Base-by-base conservation (phyloP, 1,140 invertebrate genomes). In the Chlorops oryzae region DNA sequence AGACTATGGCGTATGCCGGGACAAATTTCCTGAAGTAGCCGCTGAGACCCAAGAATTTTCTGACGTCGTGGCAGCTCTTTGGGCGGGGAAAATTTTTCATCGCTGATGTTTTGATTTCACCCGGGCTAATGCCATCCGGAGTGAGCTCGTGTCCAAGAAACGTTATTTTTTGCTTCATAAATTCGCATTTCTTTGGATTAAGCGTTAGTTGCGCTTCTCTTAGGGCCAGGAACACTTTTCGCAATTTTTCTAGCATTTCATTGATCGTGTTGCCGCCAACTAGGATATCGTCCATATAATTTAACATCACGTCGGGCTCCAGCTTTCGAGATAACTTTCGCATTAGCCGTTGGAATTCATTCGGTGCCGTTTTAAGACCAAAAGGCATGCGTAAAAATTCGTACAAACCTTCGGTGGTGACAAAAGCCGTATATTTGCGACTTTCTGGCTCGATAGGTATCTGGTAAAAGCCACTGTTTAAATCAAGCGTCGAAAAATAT, bases 381-480 rank as follows among this genome's bases (percentile, higher is more conserved):
- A 62, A 62, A 0, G 61, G 55, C 42, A 71, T 54, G 13, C 50
- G 13, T 17, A 50, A 46, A 32, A 55, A 71, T 18, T 61, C 50
- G 49, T 53, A 69, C 28, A 59, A 57, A 0, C 59, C 57, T 34
- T 59, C 49, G 18, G 45, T 62, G 17, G 63, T 70, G 0, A 52
- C 51, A 52, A 77, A 77, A 0, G 70, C 74, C 0, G 75, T 77
- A 55, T 77, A 77, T 3, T 57, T 25, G 17, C 37, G 58, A 40
- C 65, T 59, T 2, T 59, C 37, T 32, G 55, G 41, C 18, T 66
- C 56, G 1, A 79, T 50, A 7, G 52, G 39, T 15, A 80, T 62
- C 56, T 80, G 77, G 58, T 70, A 74, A 59, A 74, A 80, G 3
- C 77, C 78, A 39, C 57, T 65, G 0, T 49, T 50, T 9, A 77